A percentile compares a stretch with the other conserved stretches of the same genome.
These are phyloP conservation scores for Eremophila alpestris DNA, from an alignment of 2,797 vertebrate genomes.

Conservation along the genomic window DNA sequence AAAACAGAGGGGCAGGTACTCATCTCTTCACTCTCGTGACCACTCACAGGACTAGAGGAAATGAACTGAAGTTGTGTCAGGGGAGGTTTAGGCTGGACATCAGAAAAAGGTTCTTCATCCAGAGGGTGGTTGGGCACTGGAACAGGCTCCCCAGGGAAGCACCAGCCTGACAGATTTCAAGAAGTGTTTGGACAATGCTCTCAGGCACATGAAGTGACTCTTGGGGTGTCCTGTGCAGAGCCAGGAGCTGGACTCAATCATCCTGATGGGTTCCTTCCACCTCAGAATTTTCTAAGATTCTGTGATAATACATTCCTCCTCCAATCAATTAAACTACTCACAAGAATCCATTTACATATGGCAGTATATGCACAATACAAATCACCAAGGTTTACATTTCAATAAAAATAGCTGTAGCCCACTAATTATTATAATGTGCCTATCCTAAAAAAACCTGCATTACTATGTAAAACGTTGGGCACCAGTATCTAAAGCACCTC, in stretches of 20 bases:
- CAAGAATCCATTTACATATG: neutral
- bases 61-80: neutral
- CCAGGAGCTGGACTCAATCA: neutral
- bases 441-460: neutral
- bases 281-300: neutral
- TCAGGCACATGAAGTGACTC: neutral
- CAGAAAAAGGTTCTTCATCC: neutral
- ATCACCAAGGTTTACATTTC: neutral
- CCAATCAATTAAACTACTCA: neutral
- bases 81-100: neutral
- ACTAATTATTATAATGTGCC: neutral
- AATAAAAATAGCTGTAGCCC: neutral
- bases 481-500: neutral
- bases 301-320: neutral
- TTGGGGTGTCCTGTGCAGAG: neutral
- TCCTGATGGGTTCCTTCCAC: neutral
- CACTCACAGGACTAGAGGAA: neutral
- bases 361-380: neutral
- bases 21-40: neutral
- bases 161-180: neutral
- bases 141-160: neutral
- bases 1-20: neutral
- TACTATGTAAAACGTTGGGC: neutral
- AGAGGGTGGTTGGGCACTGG: accelerated
- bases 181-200: neutral